Evolutionary conservation across 2,888 invertebrate genomes (phyloP).

Genomic region (Drosophila paranaensis): DNA sequence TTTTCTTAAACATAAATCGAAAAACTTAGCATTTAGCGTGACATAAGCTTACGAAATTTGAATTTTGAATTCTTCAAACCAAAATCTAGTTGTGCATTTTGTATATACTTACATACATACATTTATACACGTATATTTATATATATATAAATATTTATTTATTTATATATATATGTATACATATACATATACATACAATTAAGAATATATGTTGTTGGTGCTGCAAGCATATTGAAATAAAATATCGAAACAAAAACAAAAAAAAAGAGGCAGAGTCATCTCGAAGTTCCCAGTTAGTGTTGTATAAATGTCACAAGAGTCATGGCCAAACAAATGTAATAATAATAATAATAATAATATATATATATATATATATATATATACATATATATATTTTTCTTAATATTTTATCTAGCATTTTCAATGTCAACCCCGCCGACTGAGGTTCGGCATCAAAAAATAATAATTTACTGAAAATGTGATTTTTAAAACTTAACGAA

Average conservation of each 20-base stretch:
- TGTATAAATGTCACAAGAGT: conserved; percentile 59
- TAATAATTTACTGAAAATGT: conserved; percentile 20
- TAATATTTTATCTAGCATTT: conserved; percentile 46
- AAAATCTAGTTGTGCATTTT: conserved; percentile 76
- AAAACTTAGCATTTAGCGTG: conserved; percentile 60
- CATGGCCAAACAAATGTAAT: conserved; percentile 47
- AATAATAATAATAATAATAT: conserved; percentile 5
- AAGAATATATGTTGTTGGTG: conserved; percentile 70
- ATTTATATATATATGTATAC: conserved; percentile 4
- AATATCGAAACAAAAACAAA: conserved; percentile 37
- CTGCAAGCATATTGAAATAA: conserved; percentile 69
- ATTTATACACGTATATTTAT: conserved; percentile 26
- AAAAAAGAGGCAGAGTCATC: conserved; percentile 48
- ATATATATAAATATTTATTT: conserved; percentile 42
- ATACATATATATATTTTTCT: conserved; percentile 60
- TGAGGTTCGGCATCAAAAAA: background rate
- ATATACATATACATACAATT: conserved; percentile 12
- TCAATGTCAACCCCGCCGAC: conserved; percentile 13
- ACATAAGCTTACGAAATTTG: conserved; percentile 49
- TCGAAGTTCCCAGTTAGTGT: conserved; percentile 55
- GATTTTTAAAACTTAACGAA: conserved; percentile 31
- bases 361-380: conserved; percentile 12
- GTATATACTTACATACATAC: conserved; percentile 63
- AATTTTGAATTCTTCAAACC: conserved; percentile 65
- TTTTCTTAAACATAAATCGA: conserved; percentile 48